Conservation (phyloP, 2,113 vertebrate species). For the Hippocampus abdominalis region DNA sequence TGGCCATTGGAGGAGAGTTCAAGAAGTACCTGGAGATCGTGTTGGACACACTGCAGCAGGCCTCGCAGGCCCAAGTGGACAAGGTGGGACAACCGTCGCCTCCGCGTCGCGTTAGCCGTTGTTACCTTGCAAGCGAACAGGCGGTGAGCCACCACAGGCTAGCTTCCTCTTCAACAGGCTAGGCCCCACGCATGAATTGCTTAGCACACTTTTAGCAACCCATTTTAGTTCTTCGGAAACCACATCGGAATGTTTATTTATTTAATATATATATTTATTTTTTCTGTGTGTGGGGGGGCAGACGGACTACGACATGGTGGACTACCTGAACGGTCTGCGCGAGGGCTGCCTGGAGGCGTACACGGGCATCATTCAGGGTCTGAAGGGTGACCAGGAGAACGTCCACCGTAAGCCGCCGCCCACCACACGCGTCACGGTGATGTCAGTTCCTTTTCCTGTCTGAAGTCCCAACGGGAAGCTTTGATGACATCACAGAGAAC, state of each 20-base stretch:
- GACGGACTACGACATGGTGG: constrained; percentile 99
- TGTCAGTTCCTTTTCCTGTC: constrained; percentile 62
- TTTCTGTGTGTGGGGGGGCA: constrained; percentile 38
- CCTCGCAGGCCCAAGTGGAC: constrained; percentile 94
- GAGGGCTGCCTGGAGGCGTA: constrained; percentile 98
- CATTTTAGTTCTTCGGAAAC: too few species aligned
- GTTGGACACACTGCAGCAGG: constrained; percentile 94
- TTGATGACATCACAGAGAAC: constrained; percentile 58
- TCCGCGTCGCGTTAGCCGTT: too few species aligned
- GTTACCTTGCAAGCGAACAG: too few species aligned
- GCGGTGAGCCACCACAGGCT: too few species aligned
- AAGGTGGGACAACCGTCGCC: constrained; percentile 72
- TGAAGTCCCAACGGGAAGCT: constrained; percentile 47
- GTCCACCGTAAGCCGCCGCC: constrained; percentile 87
- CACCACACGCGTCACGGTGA: constrained; percentile 13
- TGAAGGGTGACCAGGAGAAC: constrained; percentile 98
- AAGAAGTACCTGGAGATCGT: constrained; percentile 98
- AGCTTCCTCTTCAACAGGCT: too few species aligned
- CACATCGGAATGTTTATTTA: too few species aligned
- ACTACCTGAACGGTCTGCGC: constrained; percentile 95
- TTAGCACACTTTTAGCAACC: too few species aligned
- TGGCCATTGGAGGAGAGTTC: constrained; percentile 96
- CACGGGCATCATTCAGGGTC: constrained; percentile 93
- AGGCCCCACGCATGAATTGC: too few species aligned
- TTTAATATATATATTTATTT: too few species aligned